phyloP scores from a whole-genome alignment of 2,113 vertebrate genomes.

The Myodes glareolus region DNA sequence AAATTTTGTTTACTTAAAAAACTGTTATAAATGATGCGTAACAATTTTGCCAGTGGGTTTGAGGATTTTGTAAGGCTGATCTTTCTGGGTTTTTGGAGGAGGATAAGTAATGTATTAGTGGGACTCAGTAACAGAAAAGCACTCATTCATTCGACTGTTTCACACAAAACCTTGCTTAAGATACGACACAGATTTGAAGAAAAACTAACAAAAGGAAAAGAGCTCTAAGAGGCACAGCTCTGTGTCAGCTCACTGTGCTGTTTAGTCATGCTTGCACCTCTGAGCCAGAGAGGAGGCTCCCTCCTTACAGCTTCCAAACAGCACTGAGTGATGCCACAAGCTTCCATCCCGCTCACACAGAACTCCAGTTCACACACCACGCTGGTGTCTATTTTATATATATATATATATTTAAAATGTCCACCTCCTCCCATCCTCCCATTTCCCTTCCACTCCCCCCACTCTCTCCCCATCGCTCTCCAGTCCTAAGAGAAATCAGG shows the following conservation, averaged over 20 bases:
- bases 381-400: accelerated
- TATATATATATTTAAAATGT: too few relatives aligned
- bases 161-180: background rate
- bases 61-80: background rate
- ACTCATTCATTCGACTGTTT: background rate
- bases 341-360: too few relatives aligned
- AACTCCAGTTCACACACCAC: background rate
- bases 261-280: background rate
- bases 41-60: background rate
- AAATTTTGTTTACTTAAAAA: background rate
- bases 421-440: too few relatives aligned
- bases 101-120: background rate
- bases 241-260: background rate
- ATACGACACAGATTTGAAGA: background rate
- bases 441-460: too few relatives aligned
- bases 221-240: background rate
- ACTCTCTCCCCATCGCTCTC: too few relatives aligned
- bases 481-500: too few relatives aligned
- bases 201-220: background rate
- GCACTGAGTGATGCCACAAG: background rate
- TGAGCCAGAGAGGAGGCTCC: background rate
- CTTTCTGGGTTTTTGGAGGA: background rate
- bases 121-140: background rate
- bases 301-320: background rate
- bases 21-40: background rate